These are phyloP conservation scores for Hirudinaria manillensis DNA, from an alignment of 2,888 invertebrate species.

Conservation along the genomic window DNA sequence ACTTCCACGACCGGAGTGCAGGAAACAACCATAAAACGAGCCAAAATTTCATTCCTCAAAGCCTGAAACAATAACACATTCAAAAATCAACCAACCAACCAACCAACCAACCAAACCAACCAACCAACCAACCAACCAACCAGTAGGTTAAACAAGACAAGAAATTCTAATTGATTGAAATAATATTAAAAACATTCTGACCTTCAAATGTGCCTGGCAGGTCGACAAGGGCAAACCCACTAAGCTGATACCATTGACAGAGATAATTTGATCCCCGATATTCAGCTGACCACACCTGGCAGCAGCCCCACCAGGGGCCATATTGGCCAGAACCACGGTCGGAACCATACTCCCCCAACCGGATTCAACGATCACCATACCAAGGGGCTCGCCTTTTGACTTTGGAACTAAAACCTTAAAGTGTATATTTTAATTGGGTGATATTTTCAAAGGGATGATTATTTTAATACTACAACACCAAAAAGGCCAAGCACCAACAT, in stretches of 20 bases:
- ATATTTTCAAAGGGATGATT: background rate
- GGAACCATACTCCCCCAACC: slow-evolving; percentile 99
- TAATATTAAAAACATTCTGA: slow-evolving; percentile 55
- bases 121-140: background rate
- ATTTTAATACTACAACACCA: background rate
- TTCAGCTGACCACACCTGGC: slow-evolving; percentile 95
- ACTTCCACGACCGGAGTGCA: slow-evolving; percentile 99
- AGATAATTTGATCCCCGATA: slow-evolving; percentile 98
- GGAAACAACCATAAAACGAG: slow-evolving; percentile 95
- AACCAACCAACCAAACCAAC: background rate
- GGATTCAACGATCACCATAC: slow-evolving; percentile 97
- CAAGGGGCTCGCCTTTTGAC: slow-evolving; percentile 91
- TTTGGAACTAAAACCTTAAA: slow-evolving; percentile 91
- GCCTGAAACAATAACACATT: slow-evolving; percentile 55
- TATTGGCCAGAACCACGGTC: slow-evolving; percentile 96
- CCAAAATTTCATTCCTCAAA: slow-evolving; percentile 93
- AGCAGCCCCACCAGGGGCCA: slow-evolving; percentile 92
- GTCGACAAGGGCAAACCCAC: slow-evolving; percentile 94
- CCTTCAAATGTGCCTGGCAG: slow-evolving; percentile 97
- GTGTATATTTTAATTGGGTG: background rate
- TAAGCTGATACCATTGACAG: slow-evolving; percentile 94
- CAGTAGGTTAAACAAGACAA: too few species aligned
- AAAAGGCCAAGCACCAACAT: too few species aligned
- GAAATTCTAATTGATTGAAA: background rate
- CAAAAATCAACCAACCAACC: background rate